Evolutionary conservation across 2,888 invertebrate species (phyloP), one percentile per base, ranked within the genome.

Genomic region (Imbricaverruca yamaguchii): DNA sequence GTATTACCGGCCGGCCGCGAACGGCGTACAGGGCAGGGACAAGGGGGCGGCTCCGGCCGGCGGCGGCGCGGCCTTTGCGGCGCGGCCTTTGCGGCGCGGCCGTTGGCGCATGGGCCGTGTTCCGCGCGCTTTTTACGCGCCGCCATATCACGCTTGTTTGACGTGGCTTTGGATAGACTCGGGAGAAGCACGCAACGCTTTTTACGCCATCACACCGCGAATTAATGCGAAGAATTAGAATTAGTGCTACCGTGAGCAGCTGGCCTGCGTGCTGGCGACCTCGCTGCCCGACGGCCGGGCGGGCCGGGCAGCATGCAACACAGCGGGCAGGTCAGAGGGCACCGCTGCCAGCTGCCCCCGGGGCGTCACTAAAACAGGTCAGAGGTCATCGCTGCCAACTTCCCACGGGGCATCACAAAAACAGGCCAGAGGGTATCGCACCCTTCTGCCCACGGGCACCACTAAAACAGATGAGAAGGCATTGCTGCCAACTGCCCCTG

Each of bases 151-250:
- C 69, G 69, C 69, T 39, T 69, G 69, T 69, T 69, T 69, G 69
- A 69, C 69, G 69, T 53, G 69, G 53, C 53, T 69, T 69, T 39
- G 69, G 69, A 69, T 69, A 69, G 39, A 53, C 53, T 18, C 69
- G 69, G 53, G 69, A 53, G 69, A 69, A 18, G 69, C 69, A 69
- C 69, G 69, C 69, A 69, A 69, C 69, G 69, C 69, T 69, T 69
- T 69, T 69, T 69, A 25, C 69, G 69, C 39, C 69, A 69, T 69
- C 69, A 69, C 69, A 53, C 69, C 87, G n/a, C 53, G 69, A 69
- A 69, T 39, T 69, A 53, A 69, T 69, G 18, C 69, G 39, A 69
- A 69, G 69, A 69, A 69, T 69, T 39, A 25, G 69, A 69, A 69
- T 69, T 39, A 11, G 69, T 18, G 67, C 67, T 67, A 25, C 13